phyloP scores from a whole-genome alignment of 2,888 invertebrate species.

The Phragmatobia fuliginosa region DNA sequence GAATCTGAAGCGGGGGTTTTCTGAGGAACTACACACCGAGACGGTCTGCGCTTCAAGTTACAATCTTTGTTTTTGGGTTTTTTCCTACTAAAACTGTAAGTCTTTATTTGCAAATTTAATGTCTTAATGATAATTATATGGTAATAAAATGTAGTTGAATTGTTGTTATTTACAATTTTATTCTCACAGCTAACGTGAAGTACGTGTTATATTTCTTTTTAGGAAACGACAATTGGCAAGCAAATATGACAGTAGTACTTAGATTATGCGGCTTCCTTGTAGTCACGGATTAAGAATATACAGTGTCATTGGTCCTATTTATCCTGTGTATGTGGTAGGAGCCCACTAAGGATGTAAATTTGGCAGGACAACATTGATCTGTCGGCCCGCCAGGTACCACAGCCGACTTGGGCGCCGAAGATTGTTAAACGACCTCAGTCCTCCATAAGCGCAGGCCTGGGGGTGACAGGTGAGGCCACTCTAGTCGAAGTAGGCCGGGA shows the following conservation, averaged over 20 bases:
- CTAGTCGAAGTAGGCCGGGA: too few species aligned
- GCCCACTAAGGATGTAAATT: too few species aligned
- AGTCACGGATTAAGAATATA: too few species aligned
- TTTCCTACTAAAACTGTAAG: not conserved
- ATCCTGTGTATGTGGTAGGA: too few species aligned
- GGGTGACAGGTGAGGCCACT: too few species aligned
- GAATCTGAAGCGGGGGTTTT: constrained; percentile 13
- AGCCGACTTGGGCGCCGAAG: too few species aligned
- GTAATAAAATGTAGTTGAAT: not conserved
- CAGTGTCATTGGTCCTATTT: too few species aligned
- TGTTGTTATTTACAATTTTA: not conserved
- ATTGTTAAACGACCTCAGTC: too few species aligned
- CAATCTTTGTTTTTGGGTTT: not conserved
- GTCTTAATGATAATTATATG: not conserved
- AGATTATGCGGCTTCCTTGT: not conserved
- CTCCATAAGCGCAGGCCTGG: too few species aligned
- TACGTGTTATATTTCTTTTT: not conserved
- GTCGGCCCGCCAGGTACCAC: too few species aligned
- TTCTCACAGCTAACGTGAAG: not conserved
- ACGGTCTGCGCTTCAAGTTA: not conserved
- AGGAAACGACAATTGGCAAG: not conserved
- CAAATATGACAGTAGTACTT: not conserved
- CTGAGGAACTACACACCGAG: constrained; percentile 1
- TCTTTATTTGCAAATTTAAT: not conserved
- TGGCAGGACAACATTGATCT: too few species aligned